Conservation (phyloP, 2,888 invertebrate species). For the Nephrotoma appendiculata region DNA sequence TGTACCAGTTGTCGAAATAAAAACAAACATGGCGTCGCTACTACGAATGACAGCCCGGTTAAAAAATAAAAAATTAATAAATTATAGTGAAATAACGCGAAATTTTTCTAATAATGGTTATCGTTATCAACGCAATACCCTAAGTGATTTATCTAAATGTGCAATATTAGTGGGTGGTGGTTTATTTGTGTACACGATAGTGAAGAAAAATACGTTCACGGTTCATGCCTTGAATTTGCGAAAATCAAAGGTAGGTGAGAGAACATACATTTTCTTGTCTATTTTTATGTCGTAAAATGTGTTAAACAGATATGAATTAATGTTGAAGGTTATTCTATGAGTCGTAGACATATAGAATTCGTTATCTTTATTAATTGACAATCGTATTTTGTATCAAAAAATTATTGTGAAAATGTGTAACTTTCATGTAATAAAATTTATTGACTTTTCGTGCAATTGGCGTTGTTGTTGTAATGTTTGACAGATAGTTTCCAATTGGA, state of each 20-base stretch:
- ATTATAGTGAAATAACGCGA: conserved; percentile 3
- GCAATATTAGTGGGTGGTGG: conserved; percentile 1
- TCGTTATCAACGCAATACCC: not conserved
- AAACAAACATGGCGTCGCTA: conserved; percentile 1
- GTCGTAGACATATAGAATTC: not conserved
- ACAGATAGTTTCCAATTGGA: not conserved
- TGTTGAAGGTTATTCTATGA: not conserved
- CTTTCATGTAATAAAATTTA: not conserved
- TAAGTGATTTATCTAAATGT: not conserved
- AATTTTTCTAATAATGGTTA: not conserved
- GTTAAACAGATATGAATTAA: not conserved
- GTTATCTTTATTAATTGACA: not conserved
- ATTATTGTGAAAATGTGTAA: not conserved
- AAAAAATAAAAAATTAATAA: not conserved
- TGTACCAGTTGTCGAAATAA: not conserved
- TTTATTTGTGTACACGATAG: not conserved
- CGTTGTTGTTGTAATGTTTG: not conserved
- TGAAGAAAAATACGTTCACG: not conserved
- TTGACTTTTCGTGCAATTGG: not conserved
- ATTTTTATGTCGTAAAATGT: not conserved
- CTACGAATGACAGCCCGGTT: conserved; percentile 2
- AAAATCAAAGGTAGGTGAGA: not conserved
- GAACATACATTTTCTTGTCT: not conserved
- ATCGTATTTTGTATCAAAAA: not conserved
- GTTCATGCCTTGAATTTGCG: conserved; percentile 6